These are phyloP conservation scores for Chironomus striatipennis DNA, from an alignment of 1,140 invertebrate species.

Conservation along the genomic window DNA sequence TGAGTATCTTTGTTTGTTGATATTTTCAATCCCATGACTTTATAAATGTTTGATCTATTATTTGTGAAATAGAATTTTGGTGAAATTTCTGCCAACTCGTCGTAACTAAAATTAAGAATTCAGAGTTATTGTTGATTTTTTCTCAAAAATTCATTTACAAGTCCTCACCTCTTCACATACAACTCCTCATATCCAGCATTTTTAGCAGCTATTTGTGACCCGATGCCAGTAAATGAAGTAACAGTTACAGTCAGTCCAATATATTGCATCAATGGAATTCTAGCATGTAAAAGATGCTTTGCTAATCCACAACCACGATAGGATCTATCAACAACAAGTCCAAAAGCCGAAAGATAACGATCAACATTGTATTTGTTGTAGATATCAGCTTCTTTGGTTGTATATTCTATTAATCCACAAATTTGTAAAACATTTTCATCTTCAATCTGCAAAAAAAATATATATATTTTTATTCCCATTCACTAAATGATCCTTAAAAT, in stretches of 20 bases:
- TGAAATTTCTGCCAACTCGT: background rate
- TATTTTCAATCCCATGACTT: background rate
- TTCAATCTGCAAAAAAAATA: background rate
- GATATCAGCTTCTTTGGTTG: no score
- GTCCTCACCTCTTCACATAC: background rate
- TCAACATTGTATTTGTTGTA: constrained; percentile 13
- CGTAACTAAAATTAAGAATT: background rate
- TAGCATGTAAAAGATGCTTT: background rate
- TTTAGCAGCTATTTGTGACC: background rate
- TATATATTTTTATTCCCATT: background rate
- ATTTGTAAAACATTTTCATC: background rate
- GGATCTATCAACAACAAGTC: background rate
- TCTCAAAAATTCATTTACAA: no score
- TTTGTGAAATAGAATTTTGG: background rate
- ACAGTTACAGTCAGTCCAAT: background rate
- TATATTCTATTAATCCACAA: background rate
- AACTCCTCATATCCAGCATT: background rate
- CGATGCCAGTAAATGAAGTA: background rate
- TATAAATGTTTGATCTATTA: background rate
- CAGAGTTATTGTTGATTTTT: no score
- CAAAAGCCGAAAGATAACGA: background rate
- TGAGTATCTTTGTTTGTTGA: no score
- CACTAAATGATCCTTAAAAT: background rate
- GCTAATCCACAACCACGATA: constrained; percentile 11
- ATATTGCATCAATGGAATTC: background rate